Base-by-base conservation (phyloP, 2,888 invertebrate genomes). In the Incurvaria masculella region DNA sequence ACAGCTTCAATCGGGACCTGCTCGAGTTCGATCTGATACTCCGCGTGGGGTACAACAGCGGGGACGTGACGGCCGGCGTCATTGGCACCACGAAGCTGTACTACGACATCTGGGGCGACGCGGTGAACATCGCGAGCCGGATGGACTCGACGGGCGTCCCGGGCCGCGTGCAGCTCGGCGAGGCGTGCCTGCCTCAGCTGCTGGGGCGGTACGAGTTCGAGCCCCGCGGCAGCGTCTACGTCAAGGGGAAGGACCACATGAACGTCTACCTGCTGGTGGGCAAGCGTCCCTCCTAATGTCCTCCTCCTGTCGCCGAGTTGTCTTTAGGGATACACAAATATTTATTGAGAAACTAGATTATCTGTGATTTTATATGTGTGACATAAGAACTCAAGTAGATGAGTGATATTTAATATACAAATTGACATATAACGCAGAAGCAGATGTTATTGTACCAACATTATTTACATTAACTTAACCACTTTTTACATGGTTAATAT, bases 61-160 rank as follows among this genome's bases (percentile, higher is more conserved):
- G 97, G 0, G 96, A 97, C 57, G 95, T 98, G 0, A 97, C 97
- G 0, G 96, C 97, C 0, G 97, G 97, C 2, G 91, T 98, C 2
- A 97, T 98, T 47, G 97, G 97, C 0, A 96, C 96, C 6, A 92
- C 92, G 2, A 98, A 97, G 64, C 76, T 98, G 51, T 93, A 94
- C 66, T 98, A 97, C 61, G 97, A 97, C 67, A 97, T 97, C 59
- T 98, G 97, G 97, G 97, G 97, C 0, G 97, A 98, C 67, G 94
- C 97, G 0, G 97, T 98, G 0, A 98, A 98, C 67, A 95, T 97
- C 49, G 94, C 97, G 0, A 94, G 94, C 6, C 81, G 97, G 47
- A 98, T 98, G 98, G 97, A 98, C 68, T 93, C 94, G 0, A 97
- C 97, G 0, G 97, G 97, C 0, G 86, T 96, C 10, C 82, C 88